phyloP scores from a whole-genome alignment of 2,113 vertebrate genomes.

The Murina feae region DNA sequence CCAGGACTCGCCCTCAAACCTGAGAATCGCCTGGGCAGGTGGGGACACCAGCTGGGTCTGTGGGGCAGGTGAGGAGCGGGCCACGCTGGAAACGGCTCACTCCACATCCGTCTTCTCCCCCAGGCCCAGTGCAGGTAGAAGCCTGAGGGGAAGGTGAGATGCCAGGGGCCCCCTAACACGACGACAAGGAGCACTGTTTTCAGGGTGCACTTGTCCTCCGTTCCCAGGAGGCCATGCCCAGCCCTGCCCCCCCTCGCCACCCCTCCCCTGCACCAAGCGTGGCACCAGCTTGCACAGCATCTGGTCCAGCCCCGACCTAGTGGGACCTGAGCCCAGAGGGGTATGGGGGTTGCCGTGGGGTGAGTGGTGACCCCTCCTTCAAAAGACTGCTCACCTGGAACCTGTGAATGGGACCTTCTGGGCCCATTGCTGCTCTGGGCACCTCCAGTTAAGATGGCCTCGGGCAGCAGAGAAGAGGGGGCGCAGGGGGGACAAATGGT shows the following conservation, averaged over 20 bases:
- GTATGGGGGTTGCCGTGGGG: no score
- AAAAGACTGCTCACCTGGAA: background rate
- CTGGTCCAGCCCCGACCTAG: background rate
- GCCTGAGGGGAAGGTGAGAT: background rate
- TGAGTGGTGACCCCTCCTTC: background rate
- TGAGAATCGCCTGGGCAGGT: background rate
- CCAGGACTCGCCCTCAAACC: background rate
- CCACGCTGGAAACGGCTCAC: background rate
- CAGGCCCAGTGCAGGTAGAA: background rate
- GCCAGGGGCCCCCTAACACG: background rate
- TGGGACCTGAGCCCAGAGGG: background rate
- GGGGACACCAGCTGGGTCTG: no score
- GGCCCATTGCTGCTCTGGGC: background rate
- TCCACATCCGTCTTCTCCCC: background rate
- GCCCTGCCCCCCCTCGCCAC: no score
- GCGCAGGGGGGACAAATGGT: no score
- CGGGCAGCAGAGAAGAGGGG: background rate
- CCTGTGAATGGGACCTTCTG: background rate
- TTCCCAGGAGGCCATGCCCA: background rate
- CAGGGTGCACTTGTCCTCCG: rapidly evolving
- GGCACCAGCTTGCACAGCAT: rapidly evolving
- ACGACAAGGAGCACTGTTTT: rapidly evolving
- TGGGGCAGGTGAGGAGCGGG: no score
- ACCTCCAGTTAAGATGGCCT: background rate
- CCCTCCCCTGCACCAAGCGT: rapidly evolving